Base-by-base conservation (phyloP, 2,113 vertebrate species). In the Erpornis zantholeuca region DNA sequence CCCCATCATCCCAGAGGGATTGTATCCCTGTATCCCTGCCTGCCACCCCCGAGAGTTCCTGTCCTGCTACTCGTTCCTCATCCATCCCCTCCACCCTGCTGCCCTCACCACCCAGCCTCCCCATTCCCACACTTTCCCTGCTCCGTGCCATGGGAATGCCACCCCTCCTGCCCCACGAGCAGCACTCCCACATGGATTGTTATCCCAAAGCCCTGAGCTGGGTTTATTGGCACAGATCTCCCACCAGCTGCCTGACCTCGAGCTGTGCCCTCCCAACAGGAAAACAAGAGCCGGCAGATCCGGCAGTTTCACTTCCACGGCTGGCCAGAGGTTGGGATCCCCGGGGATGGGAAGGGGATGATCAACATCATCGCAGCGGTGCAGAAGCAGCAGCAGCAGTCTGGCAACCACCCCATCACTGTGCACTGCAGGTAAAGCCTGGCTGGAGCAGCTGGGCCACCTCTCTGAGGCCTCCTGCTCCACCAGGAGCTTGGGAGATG, bases 301-400 rank as follows among this genome's bases (percentile, higher is more conserved):
- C 98, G 99, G 54, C 99, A 99, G 98, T 99, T 99, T 88, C 99
- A 99, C 93, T 99, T 99, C 97, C 99, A 99, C 0, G 99, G 99
- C 90, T 99, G 99, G 99, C 99, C 99, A 24, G 99, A 99, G 79
- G 99, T 99, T 59, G 99, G 99, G 57, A 99, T 99, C 96, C 99
- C 99, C 20, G 98, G 98, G 3, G 99, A 99, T 0, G 99, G 99
- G 6, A 99, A 99, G 96, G 99, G 99, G 61, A 99, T 99, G 99
- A 99, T 99, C 97, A 99, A 99, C 98, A 99, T 99, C 96, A 99
- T 99, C 0, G 99, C 99, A 0, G 99, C 99, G 0, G 99, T 99
- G 94, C 99, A 99, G 97, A 99, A 99, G 92, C 99, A 99, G 87
- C 99, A 99, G 97, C 99, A 99, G 91, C 99, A 99, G 98, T 99